phyloP scores from a whole-genome alignment of 2,888 invertebrate genomes.

The Chrysina gloriosa region DNA sequence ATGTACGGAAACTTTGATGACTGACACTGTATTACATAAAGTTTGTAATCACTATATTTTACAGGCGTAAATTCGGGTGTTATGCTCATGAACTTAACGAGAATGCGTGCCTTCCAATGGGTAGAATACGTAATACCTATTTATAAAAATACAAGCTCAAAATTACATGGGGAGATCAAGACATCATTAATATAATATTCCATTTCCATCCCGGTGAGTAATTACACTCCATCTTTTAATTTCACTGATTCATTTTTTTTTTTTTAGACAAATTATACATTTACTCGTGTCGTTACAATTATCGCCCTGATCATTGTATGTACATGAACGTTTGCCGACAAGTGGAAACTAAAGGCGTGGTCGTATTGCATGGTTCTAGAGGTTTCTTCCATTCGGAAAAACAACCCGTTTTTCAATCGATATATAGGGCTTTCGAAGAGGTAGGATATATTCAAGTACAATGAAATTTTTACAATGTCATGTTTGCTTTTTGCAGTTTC shows the following conservation, averaged over 20 bases:
- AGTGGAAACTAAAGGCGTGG: conserved; percentile 76
- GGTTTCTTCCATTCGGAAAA: conserved; percentile 87
- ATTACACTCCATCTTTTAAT: conserved; percentile 1
- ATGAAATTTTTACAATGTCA: not conserved
- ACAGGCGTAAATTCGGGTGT: conserved; percentile 95
- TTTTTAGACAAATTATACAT: conserved; percentile 78
- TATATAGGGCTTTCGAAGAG: conserved; percentile 74
- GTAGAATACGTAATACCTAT: conserved; percentile 85
- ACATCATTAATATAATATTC: conserved; percentile 92
- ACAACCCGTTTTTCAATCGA: conserved; percentile 84
- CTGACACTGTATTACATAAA: no score
- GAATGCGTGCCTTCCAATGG: conserved; percentile 90
- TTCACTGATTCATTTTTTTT: conserved; percentile 2
- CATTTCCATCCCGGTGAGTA: conserved; percentile 79
- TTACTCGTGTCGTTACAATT: conserved; percentile 90
- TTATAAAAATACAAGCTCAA: conserved; percentile 84
- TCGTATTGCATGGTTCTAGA: conserved; percentile 89
- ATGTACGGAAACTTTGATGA: no score
- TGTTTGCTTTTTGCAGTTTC: conserved; percentile 66
- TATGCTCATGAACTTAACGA: conserved; percentile 96
- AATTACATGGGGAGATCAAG: conserved; percentile 98
- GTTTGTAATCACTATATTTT: no score
- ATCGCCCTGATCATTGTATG: conserved; percentile 96
- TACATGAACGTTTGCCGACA: conserved; percentile 87
- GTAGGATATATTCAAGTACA: conserved; percentile 55